Evolutionary conservation across 1,140 invertebrate species (phyloP).

Genomic region (Drosophila elegans): DNA sequence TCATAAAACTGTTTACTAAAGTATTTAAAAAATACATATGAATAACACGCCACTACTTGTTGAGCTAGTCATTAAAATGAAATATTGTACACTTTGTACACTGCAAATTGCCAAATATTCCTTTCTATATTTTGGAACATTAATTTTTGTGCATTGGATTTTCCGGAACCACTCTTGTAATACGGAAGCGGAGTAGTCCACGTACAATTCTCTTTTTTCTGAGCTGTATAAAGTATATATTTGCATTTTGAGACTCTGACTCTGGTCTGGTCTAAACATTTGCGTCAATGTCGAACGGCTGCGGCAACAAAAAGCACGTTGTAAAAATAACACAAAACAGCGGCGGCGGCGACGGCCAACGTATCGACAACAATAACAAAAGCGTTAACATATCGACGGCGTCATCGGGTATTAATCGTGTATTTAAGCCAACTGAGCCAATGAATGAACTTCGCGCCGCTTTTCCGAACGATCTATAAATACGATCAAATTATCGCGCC

Average conservation of each 20-base stretch:
- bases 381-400: slow-evolving; percentile 34
- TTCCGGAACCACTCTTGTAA: slow-evolving; percentile 9
- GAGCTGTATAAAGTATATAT: slow-evolving; percentile 32
- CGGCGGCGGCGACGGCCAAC: slow-evolving; percentile 10
- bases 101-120: background rate
- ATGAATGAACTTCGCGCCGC: slow-evolving; percentile 58
- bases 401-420: slow-evolving; percentile 37
- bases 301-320: slow-evolving; percentile 63
- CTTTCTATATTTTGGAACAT: background rate
- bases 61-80: background rate
- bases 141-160: background rate
- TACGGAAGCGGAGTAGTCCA: slow-evolving; percentile 18
- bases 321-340: slow-evolving; percentile 74
- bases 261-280: slow-evolving; percentile 42
- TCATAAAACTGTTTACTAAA: background rate
- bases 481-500: slow-evolving; percentile 35
- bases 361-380: slow-evolving; percentile 45
- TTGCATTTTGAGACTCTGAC: slow-evolving; percentile 53
- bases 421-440: slow-evolving; percentile 68
- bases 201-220: slow-evolving; percentile 7
- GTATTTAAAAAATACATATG: background rate
- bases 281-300: slow-evolving; percentile 70
- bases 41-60: background rate
- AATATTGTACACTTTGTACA: background rate
- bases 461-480: slow-evolving; percentile 33